Percentiles rank a stretch among this genome's conserved stretches.
Evolutionary conservation across 2,797 vertebrate genomes (phyloP).

Genomic region (Mastacembelus armatus): DNA sequence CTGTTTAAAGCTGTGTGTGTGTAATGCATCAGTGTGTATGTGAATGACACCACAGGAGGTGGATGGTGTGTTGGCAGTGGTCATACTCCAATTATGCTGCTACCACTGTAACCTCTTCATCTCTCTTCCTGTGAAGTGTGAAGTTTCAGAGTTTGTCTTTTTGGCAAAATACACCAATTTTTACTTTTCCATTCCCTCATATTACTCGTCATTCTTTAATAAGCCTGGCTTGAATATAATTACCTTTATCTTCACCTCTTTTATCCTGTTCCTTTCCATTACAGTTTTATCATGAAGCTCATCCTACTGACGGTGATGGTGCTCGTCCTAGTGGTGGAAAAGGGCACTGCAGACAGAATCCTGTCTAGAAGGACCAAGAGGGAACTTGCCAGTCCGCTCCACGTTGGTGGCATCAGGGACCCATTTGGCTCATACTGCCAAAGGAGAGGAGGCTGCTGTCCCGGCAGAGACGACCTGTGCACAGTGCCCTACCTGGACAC

Average conservation of each 20-base stretch:
- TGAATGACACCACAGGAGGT: constrained; percentile 17
- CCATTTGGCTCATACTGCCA: constrained; percentile 91
- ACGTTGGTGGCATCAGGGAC: constrained; percentile 90
- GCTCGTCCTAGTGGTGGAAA: constrained; percentile 77
- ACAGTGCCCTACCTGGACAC: constrained; percentile 94
- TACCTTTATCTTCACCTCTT: neutral
- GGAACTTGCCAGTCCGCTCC: constrained; percentile 89
- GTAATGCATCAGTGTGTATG: constrained; percentile 25
- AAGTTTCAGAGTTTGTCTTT: constrained; percentile 18
- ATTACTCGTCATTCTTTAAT: neutral
- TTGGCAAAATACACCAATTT: neutral
- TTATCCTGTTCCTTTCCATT: neutral
- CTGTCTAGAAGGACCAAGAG: constrained; percentile 82
- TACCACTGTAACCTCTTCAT: constrained; percentile 28
- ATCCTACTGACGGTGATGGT: constrained; percentile 60
- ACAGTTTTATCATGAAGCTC: constrained; percentile 77
- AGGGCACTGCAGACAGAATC: constrained; percentile 54
- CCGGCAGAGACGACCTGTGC: constrained; percentile 89
- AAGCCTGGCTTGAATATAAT: neutral
- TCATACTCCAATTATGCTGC: constrained; percentile 49
- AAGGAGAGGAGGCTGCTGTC: constrained; percentile 90
- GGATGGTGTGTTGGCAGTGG: constrained; percentile 40
- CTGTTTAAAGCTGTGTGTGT: constrained; percentile 38
- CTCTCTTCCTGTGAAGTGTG: constrained; percentile 28
- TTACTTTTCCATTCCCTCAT: neutral